Conservation (phyloP, 1,140 invertebrate species). For the Globodera rostochiensis region DNA sequence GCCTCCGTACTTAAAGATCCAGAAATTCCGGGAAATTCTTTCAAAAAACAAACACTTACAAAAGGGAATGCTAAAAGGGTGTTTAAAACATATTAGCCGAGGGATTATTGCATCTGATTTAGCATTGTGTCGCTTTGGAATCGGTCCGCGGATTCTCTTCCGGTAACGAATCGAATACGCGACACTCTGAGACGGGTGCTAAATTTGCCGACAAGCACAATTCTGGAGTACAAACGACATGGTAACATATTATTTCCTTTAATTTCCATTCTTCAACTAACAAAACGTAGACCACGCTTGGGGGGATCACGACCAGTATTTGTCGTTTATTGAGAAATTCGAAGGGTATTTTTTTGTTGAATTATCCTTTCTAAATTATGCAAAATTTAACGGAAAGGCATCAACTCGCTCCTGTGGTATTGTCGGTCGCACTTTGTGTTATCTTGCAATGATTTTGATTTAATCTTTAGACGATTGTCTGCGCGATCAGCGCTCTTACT, state of each 20-base stretch:
- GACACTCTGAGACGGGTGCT: slow-evolving; percentile 90
- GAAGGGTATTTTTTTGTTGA: neutral
- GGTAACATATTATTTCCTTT: slow-evolving; percentile 55
- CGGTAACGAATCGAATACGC: slow-evolving; percentile 82
- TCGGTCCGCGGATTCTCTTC: slow-evolving; percentile 82
- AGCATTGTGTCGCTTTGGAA: slow-evolving; percentile 94
- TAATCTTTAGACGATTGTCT: slow-evolving; percentile 28
- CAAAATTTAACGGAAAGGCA: neutral
- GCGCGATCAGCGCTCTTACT: slow-evolving; percentile 27
- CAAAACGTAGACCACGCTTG: neutral
- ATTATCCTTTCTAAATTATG: neutral
- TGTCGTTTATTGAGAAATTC: neutral
- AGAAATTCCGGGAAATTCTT: too few relatives aligned
- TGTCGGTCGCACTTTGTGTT: neutral
- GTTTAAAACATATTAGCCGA: too few relatives aligned
- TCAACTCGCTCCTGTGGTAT: neutral
- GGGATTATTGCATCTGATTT: neutral
- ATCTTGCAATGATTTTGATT: neutral
- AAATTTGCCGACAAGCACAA: slow-evolving; percentile 85
- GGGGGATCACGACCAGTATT: neutral
- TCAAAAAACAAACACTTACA: too few relatives aligned
- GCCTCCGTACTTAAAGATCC: too few relatives aligned
- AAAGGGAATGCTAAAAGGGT: too few relatives aligned
- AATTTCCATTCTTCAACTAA: neutral
- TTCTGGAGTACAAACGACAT: slow-evolving; percentile 95